phyloP scores from a whole-genome alignment of 1,140 invertebrate genomes.

The Drosophila rufa region DNA sequence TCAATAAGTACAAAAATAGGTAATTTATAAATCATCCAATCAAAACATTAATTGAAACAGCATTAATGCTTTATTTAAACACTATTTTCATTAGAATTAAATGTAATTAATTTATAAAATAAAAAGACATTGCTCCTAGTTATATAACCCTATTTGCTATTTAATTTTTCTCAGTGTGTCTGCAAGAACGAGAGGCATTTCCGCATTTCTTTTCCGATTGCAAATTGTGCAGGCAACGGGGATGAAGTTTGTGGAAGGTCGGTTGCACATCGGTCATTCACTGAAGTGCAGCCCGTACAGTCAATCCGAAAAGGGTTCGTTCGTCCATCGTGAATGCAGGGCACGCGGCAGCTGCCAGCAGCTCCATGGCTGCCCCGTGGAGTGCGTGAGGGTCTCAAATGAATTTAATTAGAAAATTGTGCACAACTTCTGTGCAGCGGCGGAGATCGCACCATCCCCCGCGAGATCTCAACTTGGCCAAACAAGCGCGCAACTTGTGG shows the following conservation, averaged over 20 bases:
- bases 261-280: conserved; percentile 45
- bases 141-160: neutral
- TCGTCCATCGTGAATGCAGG: conserved; percentile 54
- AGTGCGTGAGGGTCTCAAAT: conserved; percentile 82
- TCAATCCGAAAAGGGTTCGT: conserved; percentile 38
- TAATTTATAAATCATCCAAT: no score
- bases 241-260: conserved; percentile 9
- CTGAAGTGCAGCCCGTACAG: conserved; percentile 28
- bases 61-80: no score
- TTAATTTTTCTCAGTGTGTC: neutral
- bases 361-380: conserved; percentile 27
- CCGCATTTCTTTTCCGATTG: conserved; percentile 45
- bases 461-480: conserved; percentile 56
- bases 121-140: no score
- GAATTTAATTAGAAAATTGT: conserved; percentile 84
- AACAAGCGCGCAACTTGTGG: conserved; percentile 53
- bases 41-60: no score
- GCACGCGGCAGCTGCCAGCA: conserved; percentile 63
- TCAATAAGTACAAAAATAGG: no score
- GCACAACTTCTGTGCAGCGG: conserved; percentile 61
- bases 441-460: conserved; percentile 1
- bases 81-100: no score
- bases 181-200: conserved; percentile 28
- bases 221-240: conserved; percentile 33
- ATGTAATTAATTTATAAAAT: no score